These are phyloP conservation scores for Ochlodes sylvanus DNA, from an alignment of 2,888 invertebrate genomes.

Conservation along the genomic window DNA sequence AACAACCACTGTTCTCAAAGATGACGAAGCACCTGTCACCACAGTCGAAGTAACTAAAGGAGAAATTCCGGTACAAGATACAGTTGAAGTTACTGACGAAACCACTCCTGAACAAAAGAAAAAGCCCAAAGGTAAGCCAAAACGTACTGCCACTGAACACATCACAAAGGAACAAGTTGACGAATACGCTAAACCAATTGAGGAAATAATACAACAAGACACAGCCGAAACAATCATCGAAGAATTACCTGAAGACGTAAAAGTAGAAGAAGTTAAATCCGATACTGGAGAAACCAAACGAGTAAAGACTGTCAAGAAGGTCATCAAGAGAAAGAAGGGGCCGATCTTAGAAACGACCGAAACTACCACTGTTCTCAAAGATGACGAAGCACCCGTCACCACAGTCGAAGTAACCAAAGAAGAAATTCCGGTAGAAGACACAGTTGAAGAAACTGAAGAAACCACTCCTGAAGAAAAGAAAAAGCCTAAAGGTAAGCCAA, in stretches of 20 bases:
- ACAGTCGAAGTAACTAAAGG: constrained; percentile 42
- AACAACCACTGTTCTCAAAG: constrained; percentile 47
- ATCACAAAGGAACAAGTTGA: constrained; percentile 34
- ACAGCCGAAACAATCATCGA: too few species aligned
- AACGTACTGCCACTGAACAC: constrained; percentile 38
- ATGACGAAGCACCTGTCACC: constrained; percentile 2
- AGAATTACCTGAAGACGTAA: too few species aligned
- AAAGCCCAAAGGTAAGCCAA: constrained; percentile 44
- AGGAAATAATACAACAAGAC: constrained; percentile 30
- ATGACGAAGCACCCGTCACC: constrained; percentile 1
- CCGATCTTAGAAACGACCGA: constrained; percentile 42
- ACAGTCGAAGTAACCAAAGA: constrained; percentile 42
- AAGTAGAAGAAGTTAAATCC: too few species aligned
- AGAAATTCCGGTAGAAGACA: constrained; percentile 43
- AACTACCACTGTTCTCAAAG: constrained; percentile 47
- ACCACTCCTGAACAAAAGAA: constrained; percentile 45
- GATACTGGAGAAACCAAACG: too few species aligned
- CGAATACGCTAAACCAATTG: neutral
- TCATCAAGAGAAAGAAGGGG: too few species aligned
- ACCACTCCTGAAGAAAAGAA: constrained; percentile 45
- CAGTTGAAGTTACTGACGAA: constrained; percentile 47
- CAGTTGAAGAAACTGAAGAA: constrained; percentile 47
- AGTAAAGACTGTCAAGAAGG: too few species aligned
- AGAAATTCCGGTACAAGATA: constrained; percentile 43
- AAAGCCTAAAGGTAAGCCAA: constrained; percentile 44